These are phyloP conservation scores for Marasmarcha lunaedactyla DNA, from an alignment of 2,888 invertebrate species.

Conservation along the genomic window DNA sequence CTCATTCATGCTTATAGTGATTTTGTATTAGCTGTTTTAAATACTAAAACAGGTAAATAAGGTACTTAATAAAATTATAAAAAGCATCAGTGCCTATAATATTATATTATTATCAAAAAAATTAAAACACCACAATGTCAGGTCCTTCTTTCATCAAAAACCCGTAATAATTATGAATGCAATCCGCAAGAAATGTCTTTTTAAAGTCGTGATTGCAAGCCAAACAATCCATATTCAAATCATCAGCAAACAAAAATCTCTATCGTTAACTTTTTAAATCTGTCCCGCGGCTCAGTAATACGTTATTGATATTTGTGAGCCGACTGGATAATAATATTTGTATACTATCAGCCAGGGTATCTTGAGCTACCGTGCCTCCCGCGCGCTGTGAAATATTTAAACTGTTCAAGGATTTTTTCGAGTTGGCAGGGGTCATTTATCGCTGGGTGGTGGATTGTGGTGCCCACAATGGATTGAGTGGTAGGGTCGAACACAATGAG, in stretches of 20 bases:
- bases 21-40: no score
- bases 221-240: constrained; percentile 20
- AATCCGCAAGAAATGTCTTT: no score
- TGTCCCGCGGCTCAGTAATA: constrained; percentile 56
- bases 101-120: no score
- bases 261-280: constrained; percentile 63
- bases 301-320: constrained; percentile 69
- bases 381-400: constrained; percentile 12
- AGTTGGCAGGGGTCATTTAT: constrained; percentile 23
- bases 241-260: constrained; percentile 33
- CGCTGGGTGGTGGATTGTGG: constrained; percentile 36
- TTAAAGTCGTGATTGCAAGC: background rate
- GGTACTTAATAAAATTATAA: no score
- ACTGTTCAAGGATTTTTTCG: constrained; percentile 18
- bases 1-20: no score
- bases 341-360: constrained; percentile 38
- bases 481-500: constrained; percentile 63
- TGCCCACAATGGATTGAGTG: constrained; percentile 60
- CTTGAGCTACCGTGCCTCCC: constrained; percentile 28
- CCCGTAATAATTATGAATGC: no score
- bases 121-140: no score
- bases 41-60: no score
- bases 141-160: no score
- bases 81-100: no score
- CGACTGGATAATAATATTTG: constrained; percentile 68